Percentiles rank a stretch among this genome's conserved stretches.
Evolutionary conservation across 1,140 invertebrate genomes (phyloP).

Genomic region (Harpegnathos saltator): DNA sequence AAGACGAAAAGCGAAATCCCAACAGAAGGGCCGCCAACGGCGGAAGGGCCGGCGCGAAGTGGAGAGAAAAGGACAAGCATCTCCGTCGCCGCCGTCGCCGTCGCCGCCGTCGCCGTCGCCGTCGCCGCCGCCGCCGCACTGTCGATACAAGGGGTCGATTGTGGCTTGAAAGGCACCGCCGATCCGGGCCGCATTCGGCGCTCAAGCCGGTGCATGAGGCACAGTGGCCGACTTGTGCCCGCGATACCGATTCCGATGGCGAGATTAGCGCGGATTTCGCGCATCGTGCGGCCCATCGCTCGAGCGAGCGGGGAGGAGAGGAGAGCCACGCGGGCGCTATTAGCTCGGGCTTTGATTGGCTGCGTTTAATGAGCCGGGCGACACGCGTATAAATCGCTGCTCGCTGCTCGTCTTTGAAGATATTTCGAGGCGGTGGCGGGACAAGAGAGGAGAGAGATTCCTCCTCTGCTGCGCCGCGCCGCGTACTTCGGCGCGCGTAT

Average conservation of each 20-base stretch:
- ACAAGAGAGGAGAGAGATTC: too few species aligned
- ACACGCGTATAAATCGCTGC: conserved; percentile 85
- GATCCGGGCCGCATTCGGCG: conserved; percentile 72
- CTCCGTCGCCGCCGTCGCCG: background rate
- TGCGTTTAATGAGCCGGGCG: conserved; percentile 84
- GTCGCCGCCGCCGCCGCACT: conserved; percentile 59
- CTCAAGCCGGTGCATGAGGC: conserved; percentile 68
- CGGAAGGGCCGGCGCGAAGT: background rate
- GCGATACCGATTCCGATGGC: conserved; percentile 83
- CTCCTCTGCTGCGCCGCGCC: conserved; percentile 3
- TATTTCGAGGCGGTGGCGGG: conserved; percentile 80
- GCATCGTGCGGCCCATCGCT: conserved; percentile 75
- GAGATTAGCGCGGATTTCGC: conserved; percentile 80
- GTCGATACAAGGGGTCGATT: conserved; percentile 84
- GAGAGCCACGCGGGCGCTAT: conserved; percentile 75
- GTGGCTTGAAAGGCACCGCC: conserved; percentile 82
- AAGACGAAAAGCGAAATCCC: conserved; percentile 80
- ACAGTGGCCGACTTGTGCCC: conserved; percentile 83
- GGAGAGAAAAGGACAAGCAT: background rate
- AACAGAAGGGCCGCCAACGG: conserved; percentile 32
- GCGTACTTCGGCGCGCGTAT: conserved; percentile 49
- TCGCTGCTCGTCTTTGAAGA: conserved; percentile 83
- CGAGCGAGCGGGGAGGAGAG: background rate
- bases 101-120: too few species aligned
- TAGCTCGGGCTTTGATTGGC: conserved; percentile 85